phyloP scores from a whole-genome alignment of 2,797 vertebrate genomes.

The Natrix natrix region DNA sequence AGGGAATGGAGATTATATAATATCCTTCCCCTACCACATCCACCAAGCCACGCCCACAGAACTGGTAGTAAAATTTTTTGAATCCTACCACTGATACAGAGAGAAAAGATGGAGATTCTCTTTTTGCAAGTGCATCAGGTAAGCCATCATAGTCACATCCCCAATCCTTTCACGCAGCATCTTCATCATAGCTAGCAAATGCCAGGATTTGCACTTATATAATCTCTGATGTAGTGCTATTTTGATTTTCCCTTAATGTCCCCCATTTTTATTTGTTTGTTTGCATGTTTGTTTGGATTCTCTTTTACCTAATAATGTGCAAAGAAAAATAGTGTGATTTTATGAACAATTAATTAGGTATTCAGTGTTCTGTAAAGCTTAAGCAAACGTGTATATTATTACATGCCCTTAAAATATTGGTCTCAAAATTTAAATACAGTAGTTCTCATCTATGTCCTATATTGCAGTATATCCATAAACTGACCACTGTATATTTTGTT shows the following conservation, averaged over 20 bases:
- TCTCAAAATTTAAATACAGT: neutral
- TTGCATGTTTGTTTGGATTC: neutral
- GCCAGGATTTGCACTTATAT: neutral
- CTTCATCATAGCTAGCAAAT: neutral
- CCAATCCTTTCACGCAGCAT: neutral
- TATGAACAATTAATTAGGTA: neutral
- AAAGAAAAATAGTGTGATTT: neutral
- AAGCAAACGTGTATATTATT: neutral
- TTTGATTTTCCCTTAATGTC: neutral
- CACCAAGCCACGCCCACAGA: too few species aligned
- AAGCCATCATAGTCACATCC: neutral
- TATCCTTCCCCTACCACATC: too few species aligned
- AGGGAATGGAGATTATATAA: too few species aligned
- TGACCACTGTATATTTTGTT: conserved; percentile 13
- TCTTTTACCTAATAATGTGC: neutral
- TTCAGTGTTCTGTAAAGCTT: neutral
- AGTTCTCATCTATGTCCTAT: neutral
- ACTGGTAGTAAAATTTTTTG: too few species aligned
- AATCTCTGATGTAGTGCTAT: neutral
- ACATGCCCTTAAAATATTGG: accelerated
- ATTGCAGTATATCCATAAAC: conserved; percentile 3
- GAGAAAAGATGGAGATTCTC: neutral
- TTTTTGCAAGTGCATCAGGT: neutral
- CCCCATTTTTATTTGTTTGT: neutral
- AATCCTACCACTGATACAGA: neutral